phyloP scores from a whole-genome alignment of 2,797 vertebrate genomes.

The Danio kyathit region DNA sequence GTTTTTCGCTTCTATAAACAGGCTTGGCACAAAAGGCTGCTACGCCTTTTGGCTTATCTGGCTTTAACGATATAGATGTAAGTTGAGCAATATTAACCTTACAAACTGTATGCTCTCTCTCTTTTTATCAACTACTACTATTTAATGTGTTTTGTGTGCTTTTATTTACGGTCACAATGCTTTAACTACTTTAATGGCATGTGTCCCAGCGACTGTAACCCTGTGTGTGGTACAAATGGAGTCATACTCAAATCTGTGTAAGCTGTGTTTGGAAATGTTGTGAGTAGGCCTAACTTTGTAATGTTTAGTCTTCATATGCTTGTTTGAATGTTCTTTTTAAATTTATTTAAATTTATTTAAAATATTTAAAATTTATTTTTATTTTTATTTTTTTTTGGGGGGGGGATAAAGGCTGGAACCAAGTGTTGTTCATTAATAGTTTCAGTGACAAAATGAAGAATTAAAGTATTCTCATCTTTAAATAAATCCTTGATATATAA shows the following conservation, averaged over 20 bases:
- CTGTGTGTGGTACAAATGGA: constrained; percentile 62
- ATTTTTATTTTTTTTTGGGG: no score
- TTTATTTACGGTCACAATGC: constrained; percentile 54
- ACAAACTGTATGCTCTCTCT: no score
- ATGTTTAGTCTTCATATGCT: not conserved
- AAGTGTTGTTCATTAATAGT: no score
- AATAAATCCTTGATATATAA: no score
- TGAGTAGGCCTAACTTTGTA: constrained; percentile 21
- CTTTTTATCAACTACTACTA: no score
- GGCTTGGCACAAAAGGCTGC: not conserved
- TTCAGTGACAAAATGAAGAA: no score
- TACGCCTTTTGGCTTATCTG: not conserved
- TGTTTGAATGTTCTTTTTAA: not conserved
- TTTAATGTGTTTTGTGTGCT: not conserved
- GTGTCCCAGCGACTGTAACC: constrained; percentile 55
- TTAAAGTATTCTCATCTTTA: no score
- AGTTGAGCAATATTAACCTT: not conserved
- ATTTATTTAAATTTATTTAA: no score
- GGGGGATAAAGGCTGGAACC: no score
- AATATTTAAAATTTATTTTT: no score
- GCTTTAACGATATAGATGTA: not conserved
- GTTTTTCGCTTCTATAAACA: not conserved
- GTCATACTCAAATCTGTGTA: constrained; percentile 59
- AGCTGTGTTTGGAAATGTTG: constrained; percentile 53
- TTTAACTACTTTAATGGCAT: not conserved